phyloP scores from a whole-genome alignment of 2,797 vertebrate genomes.

The Bradypodion ventrale region DNA sequence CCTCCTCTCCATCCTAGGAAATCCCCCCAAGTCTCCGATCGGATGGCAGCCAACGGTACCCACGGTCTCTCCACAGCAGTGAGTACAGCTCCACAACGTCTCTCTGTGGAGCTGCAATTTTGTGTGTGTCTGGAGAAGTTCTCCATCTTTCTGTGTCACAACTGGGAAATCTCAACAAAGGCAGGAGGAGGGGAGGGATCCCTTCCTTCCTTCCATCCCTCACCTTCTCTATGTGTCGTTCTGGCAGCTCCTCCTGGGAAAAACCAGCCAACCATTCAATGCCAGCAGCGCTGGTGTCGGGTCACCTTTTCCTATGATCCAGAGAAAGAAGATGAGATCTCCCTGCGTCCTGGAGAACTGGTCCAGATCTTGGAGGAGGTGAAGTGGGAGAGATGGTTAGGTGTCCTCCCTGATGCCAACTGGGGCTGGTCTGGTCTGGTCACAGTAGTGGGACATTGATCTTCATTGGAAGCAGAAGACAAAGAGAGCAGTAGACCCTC shows the following conservation, averaged over 20 bases:
- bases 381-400: conserved; percentile 23
- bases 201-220: no score
- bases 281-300: conserved; percentile 78
- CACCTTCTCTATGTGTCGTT: not conserved
- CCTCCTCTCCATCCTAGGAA: conserved; percentile 49
- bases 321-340: conserved; percentile 79
- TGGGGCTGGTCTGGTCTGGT: no score
- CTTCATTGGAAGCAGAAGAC: no score
- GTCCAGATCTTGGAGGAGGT: conserved; percentile 85
- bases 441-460: no score
- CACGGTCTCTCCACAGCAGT: conserved; percentile 54
- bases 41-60: conserved; percentile 32
- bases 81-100: no score
- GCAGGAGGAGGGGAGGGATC: no score
- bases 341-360: conserved; percentile 77
- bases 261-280: conserved; percentile 22
- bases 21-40: conserved; percentile 54
- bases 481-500: no score
- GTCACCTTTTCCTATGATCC: conserved; percentile 78
- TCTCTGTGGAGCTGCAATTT: no score
- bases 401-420: no score
- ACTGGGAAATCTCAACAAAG: no score
- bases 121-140: not conserved
- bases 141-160: no score
- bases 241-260: conserved; percentile 74